A percentile compares a stretch with the other conserved stretches of the same genome.
Conservation (phyloP, 2,888 invertebrate genomes). For the Cheilosia pagana region DNA sequence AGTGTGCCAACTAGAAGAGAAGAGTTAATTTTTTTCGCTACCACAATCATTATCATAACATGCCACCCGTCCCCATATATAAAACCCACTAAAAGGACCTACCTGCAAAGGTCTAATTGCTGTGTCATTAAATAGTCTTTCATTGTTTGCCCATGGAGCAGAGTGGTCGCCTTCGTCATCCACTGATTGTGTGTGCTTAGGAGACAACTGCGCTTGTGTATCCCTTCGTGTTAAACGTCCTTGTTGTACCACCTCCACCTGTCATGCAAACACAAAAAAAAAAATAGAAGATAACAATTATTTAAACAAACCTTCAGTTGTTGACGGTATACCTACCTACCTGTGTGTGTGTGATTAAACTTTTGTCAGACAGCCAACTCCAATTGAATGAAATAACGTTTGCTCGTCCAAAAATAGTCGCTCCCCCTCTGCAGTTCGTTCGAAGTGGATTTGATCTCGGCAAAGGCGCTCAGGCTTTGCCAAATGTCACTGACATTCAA, state of each 20-base stretch:
- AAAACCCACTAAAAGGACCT: conserved; percentile 32
- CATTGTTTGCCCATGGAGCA: conserved; percentile 64
- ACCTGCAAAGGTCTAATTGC: conserved; percentile 72
- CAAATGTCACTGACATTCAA: conserved; percentile 71
- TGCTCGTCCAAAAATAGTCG: conserved; percentile 8
- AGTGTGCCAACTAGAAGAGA: conserved; percentile 67
- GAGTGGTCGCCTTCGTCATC: conserved; percentile 27
- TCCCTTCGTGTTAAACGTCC: conserved; percentile 63
- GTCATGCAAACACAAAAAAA: conserved; percentile 22
- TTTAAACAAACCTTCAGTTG: conserved; percentile 54
- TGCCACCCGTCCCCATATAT: conserved; percentile 32
- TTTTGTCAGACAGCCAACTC: conserved; percentile 54
- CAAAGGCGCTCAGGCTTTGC: conserved; percentile 67
- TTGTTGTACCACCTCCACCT: conserved; percentile 51
- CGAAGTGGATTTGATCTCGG: conserved; percentile 10
- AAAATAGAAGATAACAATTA: conserved; percentile 62
- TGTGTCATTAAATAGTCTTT: conserved; percentile 67
- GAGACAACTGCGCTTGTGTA: conserved; percentile 61
- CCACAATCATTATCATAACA: conserved; percentile 72
- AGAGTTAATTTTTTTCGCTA: conserved; percentile 61
- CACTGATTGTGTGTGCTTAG: conserved; percentile 62
- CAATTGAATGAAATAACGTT: conserved; percentile 58
- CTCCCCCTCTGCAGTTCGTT: not conserved
- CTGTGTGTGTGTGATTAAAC: conserved; percentile 55
- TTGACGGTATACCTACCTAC: conserved; percentile 11